Evolutionary conservation across 1,140 invertebrate genomes (phyloP).

Genomic region (Drosophila guanche): DNA sequence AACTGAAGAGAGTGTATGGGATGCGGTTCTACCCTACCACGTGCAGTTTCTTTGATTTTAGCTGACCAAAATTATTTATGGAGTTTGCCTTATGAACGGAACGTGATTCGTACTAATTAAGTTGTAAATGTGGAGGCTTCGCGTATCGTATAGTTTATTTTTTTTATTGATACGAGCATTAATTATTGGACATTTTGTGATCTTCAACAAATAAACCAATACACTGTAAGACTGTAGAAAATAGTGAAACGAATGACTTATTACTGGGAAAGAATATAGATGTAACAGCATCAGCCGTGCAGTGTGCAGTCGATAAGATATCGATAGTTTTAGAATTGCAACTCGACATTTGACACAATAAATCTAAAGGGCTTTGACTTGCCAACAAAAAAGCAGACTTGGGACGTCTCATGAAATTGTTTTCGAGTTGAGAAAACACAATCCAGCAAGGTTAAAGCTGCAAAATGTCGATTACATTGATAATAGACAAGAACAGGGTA

Average conservation of each 20-base stretch:
- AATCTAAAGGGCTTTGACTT: too few species aligned
- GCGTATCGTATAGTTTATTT: slow-evolving; percentile 44
- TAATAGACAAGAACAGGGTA: too few species aligned
- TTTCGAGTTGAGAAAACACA: too few species aligned
- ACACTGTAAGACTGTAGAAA: slow-evolving; percentile 63
- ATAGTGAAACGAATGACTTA: slow-evolving; percentile 5
- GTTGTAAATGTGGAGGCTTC: slow-evolving; percentile 68
- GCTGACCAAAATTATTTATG: slow-evolving; percentile 57
- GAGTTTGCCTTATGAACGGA: slow-evolving; percentile 63
- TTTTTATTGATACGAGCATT: slow-evolving; percentile 43
- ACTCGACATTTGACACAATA: too few species aligned
- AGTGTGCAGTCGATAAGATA: too few species aligned
- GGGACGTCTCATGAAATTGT: too few species aligned
- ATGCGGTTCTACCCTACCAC: slow-evolving; percentile 30
- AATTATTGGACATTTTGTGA: slow-evolving; percentile 52
- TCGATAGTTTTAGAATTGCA: too few species aligned
- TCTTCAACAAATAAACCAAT: slow-evolving; percentile 63
- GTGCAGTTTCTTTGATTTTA: slow-evolving; percentile 25
- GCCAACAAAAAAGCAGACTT: too few species aligned
- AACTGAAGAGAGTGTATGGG: slow-evolving; percentile 20
- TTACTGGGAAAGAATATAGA: background rate
- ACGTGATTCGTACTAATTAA: slow-evolving; percentile 71
- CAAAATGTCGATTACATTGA: too few species aligned
- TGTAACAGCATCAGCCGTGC: too few species aligned
- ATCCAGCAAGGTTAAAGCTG: too few species aligned